Base-by-base conservation (phyloP, 1,140 invertebrate species). In the Choristoneura fumiferana region DNA sequence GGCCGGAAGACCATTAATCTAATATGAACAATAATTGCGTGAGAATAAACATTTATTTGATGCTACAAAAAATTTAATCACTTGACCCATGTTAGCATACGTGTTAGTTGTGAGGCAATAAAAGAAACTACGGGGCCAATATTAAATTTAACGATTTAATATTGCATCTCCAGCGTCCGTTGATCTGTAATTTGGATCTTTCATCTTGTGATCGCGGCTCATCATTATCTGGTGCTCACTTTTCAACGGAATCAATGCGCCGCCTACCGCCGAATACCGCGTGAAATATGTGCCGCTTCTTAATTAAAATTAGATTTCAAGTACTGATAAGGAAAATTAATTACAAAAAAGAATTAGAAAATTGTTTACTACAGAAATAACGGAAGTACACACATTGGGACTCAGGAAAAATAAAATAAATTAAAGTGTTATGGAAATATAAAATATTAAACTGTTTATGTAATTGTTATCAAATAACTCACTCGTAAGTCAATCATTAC, bases 71-170 rank as follows among this genome's bases (percentile, higher is more conserved):
- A 71, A 69, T 63, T 62, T 78, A 78, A 81, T 77, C 80, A 81
- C 73, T 75, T 70, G 71, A 76, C 69, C 67, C 63, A 62, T 73
- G 69, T 70, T 73, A 71, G 63, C 69, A 72, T 73, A 75, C 68
- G 77, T 73, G 77, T 83, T 79, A 76, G 75, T 73, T 71, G 74
- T 76, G 65, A 80, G 73, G 82, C 79, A 85, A 85, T 85, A 84
- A 83, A 85, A 85, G 76, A 85, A 85, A 84, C 74, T 71, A 78
- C 73, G 65, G 60, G 58, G 73, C 73, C 76, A 83, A 81, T 87
- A 87, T 87, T 84, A 87, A 86, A 84, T 81, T 82, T 84, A 86
- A 86, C 81, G 80, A 88, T 84, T 79, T 82, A 84, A 84, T 86
- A 86, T 76, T 77, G 73, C 72, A 75, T 74, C 63, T 63, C 81